Percentiles rank a stretch among this genome's conserved stretches.
Conservation (phyloP, 2,113 vertebrate species). For the Catharus bicknelli region DNA sequence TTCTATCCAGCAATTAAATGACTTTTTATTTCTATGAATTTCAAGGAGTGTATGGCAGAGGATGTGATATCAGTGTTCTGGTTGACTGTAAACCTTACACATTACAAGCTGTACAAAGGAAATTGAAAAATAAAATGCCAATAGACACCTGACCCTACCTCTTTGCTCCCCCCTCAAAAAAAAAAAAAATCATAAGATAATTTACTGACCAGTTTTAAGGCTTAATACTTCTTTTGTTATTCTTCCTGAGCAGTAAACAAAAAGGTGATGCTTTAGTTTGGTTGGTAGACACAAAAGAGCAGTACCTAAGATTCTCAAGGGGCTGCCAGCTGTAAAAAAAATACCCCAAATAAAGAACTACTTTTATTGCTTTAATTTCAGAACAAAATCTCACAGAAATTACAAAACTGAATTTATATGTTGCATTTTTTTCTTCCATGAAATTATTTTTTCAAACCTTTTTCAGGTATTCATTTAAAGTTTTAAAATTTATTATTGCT, state of each 20-base stretch:
- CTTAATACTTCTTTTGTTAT: background rate
- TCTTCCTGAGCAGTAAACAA: background rate
- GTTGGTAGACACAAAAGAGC: background rate
- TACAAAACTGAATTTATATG: background rate
- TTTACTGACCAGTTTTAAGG: background rate
- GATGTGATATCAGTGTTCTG: background rate
- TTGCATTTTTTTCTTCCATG: background rate
- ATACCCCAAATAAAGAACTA: background rate
- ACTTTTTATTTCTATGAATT: background rate
- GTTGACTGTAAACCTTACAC: background rate
- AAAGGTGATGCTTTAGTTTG: background rate
- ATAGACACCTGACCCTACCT: background rate
- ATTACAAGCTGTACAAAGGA: background rate
- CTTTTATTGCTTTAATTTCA: background rate
- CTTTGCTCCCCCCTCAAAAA: too few species aligned
- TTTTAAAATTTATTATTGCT: background rate
- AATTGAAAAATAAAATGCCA: background rate
- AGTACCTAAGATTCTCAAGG: background rate
- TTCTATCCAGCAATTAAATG: background rate
- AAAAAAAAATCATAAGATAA: background rate
- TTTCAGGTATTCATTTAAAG: background rate
- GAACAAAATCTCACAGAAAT: background rate
- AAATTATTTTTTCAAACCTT: background rate
- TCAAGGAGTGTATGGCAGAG: background rate
- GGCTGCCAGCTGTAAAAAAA: background rate